Evolutionary conservation across 2,113 vertebrate species (phyloP), one percentile per base, ranked within the genome.

Genomic region (Zosterops pallidus): DNA sequence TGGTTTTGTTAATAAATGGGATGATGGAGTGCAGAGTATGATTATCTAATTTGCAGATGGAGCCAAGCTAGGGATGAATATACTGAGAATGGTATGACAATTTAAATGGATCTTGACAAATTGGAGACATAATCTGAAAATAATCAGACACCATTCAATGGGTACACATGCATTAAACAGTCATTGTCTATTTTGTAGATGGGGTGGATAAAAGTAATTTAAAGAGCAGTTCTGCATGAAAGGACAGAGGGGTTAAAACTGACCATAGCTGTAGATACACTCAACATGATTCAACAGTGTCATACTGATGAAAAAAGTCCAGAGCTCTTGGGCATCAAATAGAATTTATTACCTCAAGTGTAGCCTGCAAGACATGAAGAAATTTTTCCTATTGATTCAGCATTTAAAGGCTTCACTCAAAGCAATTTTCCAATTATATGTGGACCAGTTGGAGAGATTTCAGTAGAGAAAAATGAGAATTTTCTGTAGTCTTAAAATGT

Each of bases 401-500:
- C 69, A 92, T 87, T 95, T 92, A 89, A 85, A 94, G 44, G 47
- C 77, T 86, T 92, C 78, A 82, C 56, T 92, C 47, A 59, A 47
- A 92, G 52, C 28, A 94, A 56, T 94, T 96, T 94, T 91, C 69
- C 74, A 94, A 94, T 96, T 95, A 91, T 37, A 75, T 35, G 41
- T 87, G 56, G 84, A 82, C 78, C 69, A 65, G 41, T 10, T 59
- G 52, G 35, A 89, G 11, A 75, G 33, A 89, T 79, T 71, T 81
- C 84, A 87, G 78, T 49, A 60, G 62, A 96, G 81, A 96, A 95
- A 94, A 91, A 96, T 91, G 65, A 82, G 87, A 89, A 85, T 71
- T 57, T 91, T 89, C 2, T 0, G 14, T 52, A 68, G 57, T 41
- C 53, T 64, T 60, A 92, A 94, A 94, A 60, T 47, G 41, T 68